Percentiles rank a stretch among this genome's conserved stretches.
These are phyloP conservation scores for Clivina fossor DNA, from an alignment of 2,888 invertebrate genomes.

Conservation along the genomic window DNA sequence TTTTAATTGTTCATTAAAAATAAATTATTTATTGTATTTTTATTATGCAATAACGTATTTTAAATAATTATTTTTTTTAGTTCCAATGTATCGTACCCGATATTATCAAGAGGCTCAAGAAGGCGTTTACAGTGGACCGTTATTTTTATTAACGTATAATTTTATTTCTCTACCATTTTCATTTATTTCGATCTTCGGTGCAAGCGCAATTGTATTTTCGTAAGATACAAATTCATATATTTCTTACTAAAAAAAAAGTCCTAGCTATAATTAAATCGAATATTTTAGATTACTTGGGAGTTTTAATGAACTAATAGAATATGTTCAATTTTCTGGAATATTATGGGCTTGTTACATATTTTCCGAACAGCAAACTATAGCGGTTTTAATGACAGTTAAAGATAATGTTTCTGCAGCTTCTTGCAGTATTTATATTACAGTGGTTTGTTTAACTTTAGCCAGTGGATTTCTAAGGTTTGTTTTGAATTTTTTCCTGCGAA, in stretches of 20 bases:
- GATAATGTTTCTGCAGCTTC: conserved; percentile 76
- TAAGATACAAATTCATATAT: conserved; percentile 52
- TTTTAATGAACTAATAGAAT: conserved; percentile 60
- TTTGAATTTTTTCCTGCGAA: background rate
- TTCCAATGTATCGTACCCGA: conserved; percentile 81
- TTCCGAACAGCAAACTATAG: conserved; percentile 82
- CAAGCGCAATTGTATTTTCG: conserved; percentile 74
- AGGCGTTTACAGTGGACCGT: conserved; percentile 84
- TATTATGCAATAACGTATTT: too few species aligned
- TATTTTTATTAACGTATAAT: conserved; percentile 79
- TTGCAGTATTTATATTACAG: conserved; percentile 75
- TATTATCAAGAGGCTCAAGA: conserved; percentile 91
- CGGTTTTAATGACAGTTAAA: conserved; percentile 78
- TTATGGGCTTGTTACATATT: conserved; percentile 85
- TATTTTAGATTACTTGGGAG: conserved; percentile 60
- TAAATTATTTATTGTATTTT: too few species aligned
- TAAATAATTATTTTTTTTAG: conserved; percentile 54
- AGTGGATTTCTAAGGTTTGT: conserved; percentile 76
- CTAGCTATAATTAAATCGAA: background rate
- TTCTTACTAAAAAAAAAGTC: conserved; percentile 1
- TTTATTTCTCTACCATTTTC: conserved; percentile 82
- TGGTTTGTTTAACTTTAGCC: conserved; percentile 69
- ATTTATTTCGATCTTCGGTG: conserved; percentile 70
- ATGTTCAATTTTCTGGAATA: conserved; percentile 68
- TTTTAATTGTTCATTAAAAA: too few species aligned